These are phyloP conservation scores for Hirtodrosophila confusa DNA, from an alignment of 2,888 invertebrate genomes.

Conservation along the genomic window DNA sequence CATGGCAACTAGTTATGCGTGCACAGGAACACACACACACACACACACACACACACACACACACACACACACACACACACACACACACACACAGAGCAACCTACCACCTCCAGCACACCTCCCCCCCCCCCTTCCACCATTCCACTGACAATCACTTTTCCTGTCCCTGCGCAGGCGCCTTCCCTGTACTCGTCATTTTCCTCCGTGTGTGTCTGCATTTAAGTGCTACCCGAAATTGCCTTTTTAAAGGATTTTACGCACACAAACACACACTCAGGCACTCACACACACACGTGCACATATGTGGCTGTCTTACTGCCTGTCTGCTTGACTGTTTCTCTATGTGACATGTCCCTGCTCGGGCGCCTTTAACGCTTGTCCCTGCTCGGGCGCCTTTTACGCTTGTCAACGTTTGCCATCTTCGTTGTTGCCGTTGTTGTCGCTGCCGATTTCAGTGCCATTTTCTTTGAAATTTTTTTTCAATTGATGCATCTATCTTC, in stretches of 20 bases:
- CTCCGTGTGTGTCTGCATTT: conserved; percentile 70
- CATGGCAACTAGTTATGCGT: conserved; percentile 54
- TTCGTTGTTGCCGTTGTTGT: neutral
- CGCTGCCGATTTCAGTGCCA: conserved; percentile 53
- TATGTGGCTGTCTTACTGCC: conserved; percentile 18
- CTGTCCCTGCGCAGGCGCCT: conserved; percentile 41
- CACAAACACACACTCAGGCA: conserved; percentile 37
- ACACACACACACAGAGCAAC: neutral
- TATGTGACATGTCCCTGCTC: conserved; percentile 41
- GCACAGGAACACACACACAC: conserved; percentile 15
- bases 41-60: neutral
- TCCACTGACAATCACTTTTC: conserved; percentile 33
- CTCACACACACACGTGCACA: conserved; percentile 11
- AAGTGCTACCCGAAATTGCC: conserved; percentile 79
- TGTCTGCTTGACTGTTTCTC: conserved; percentile 31
- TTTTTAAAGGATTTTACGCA: conserved; percentile 78
- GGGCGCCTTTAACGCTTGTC: conserved; percentile 28
- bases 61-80: neutral
- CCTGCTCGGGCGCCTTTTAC: conserved; percentile 59
- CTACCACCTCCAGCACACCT: conserved; percentile 1
- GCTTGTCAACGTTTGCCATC: conserved; percentile 60
- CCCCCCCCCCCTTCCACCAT: conserved; percentile 1
- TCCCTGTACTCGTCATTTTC: conserved; percentile 30
- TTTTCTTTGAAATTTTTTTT: conserved; percentile 48
- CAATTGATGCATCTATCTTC: conserved; percentile 75